Evolutionary conservation across 2,888 invertebrate genomes (phyloP), one percentile per base, ranked within the genome.

Genomic region (Lysandra coridon): DNA sequence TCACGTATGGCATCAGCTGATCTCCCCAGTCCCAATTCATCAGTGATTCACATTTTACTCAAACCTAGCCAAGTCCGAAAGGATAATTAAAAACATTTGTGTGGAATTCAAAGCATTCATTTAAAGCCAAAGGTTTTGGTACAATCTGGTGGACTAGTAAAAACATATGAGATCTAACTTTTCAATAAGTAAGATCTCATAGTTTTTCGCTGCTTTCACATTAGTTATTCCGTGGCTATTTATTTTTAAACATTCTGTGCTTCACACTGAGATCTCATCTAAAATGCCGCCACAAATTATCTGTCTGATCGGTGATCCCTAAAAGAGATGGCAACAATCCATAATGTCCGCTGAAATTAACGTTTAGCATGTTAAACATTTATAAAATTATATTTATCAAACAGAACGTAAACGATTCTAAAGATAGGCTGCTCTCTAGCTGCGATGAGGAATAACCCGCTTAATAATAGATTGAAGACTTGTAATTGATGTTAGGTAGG

Each of bases 251-350:
- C 17, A 17, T 74, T 4, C 7, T n/a, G 10, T 73, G 14, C 40
- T 14, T 62, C 7, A 23, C 64, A 64, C 30, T n/a, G 62, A 62
- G 5, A 62, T n/a, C 10, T 23, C 10, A 23, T 62, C 62, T 64
- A 23, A 64, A 64, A 64, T 44, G n/a, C 44, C 44, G 40, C 74
- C 4, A 40, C 40, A 7, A 74, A 40, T 40, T 74, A 37, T 10
- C 74, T 74, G 40, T 74, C 37, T 44, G 49, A 75, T 75, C 12
- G 49, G 44, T 30, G 75, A 49, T 44, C 57, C 30, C 30, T 76
- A 14, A 37, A 76, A 76, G 12, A 76, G 10, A 76, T 76, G 57
- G 76, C 76, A 53, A 53, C 76, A 76, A 76, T 76, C 76, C 76
- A 76, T 76, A 76, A 57, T 14, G 49, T 53, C 49, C 6, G 6